Evolutionary conservation across 1,140 invertebrate species (phyloP).

Genomic region (Gerris buenoi): DNA sequence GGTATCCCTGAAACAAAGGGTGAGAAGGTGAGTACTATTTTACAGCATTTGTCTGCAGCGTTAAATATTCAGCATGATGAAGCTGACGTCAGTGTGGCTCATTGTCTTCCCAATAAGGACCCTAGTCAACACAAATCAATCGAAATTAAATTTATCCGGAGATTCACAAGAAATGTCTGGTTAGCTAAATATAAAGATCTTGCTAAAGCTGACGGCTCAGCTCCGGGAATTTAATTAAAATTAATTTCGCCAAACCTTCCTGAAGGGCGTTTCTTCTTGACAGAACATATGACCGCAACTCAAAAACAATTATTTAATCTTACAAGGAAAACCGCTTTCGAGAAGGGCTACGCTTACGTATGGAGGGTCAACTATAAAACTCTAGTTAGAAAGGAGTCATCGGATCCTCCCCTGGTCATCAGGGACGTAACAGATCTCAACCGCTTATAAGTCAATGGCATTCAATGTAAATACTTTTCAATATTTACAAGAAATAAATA

Average conservation of each 20-base stretch:
- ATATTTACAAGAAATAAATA: not conserved
- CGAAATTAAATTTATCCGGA: not conserved
- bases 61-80: not conserved
- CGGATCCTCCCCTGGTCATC: not conserved
- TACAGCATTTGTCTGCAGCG: not conserved
- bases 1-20: not conserved
- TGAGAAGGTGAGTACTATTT: not conserved
- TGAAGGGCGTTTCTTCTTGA: not conserved
- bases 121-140: not conserved
- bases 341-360: not conserved
- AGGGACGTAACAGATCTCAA: not conserved
- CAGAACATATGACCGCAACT: not conserved
- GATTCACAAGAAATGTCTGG: not conserved
- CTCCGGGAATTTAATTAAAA: not conserved
- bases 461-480: not conserved
- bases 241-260: not conserved
- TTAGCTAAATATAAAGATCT: not conserved
- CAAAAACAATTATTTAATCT: not conserved
- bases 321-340: not conserved
- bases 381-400: not conserved
- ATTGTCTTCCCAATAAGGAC: not conserved
- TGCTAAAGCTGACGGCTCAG: not conserved
- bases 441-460: not conserved
- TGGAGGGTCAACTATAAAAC: not conserved
- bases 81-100: not conserved